A percentile compares a stretch with the other conserved stretches of the same genome.
Conservation (phyloP, 1,140 invertebrate species). For the Cephus cinctus region DNA sequence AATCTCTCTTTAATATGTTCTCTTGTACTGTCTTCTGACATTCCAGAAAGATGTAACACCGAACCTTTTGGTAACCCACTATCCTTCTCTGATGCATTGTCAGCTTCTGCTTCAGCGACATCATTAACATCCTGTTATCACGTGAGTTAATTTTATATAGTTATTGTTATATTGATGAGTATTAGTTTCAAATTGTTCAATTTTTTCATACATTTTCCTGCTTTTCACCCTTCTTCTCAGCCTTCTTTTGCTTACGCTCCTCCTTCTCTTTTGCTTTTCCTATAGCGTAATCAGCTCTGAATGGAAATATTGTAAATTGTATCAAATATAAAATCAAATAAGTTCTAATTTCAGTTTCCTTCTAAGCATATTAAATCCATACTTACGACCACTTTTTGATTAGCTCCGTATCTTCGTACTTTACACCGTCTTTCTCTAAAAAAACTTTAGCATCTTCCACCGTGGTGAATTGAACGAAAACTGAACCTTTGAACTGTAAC, state of each 20-base stretch:
- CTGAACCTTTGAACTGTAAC: constrained; percentile 82
- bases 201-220: constrained; percentile 19
- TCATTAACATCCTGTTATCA: constrained; percentile 28
- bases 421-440: constrained; percentile 64
- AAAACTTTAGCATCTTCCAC: constrained; percentile 71
- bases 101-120: constrained; percentile 33
- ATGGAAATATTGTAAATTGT: constrained; percentile 20
- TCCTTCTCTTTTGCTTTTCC: constrained; percentile 69
- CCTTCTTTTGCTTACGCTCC: constrained; percentile 60
- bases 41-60: constrained; percentile 66
- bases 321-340: constrained; percentile 12
- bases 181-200: constrained; percentile 4
- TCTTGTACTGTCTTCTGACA: constrained; percentile 62
- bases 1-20: constrained; percentile 73
- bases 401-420: constrained; percentile 72
- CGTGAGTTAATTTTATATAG: constrained; percentile 22
- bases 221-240: constrained; percentile 56
- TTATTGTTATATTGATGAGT: too few species aligned
- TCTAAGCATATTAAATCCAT: not conserved
- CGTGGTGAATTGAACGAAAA: constrained; percentile 81
- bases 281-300: constrained; percentile 64
- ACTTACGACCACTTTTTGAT: constrained; percentile 72
- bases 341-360: not conserved
- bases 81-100: constrained; percentile 48
- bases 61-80: constrained; percentile 66